Percentiles rank a stretch among this genome's conserved stretches.
These are phyloP conservation scores for Neuroscelio doddi DNA, from an alignment of 2,888 invertebrate genomes.

Conservation along the genomic window DNA sequence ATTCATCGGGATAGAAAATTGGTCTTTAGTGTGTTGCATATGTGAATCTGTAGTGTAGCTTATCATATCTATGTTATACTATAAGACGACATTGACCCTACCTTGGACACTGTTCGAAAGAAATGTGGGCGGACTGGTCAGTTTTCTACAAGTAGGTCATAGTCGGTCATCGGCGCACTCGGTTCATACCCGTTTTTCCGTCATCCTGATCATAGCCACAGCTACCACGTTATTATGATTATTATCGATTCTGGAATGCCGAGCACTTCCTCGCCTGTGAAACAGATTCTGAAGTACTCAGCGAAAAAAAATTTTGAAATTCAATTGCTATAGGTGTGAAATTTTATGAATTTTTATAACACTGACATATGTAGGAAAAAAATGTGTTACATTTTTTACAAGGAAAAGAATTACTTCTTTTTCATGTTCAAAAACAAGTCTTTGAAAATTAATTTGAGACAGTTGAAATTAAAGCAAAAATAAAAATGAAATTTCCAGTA, in stretches of 20 bases:
- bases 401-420: too few relatives aligned
- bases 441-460: too few relatives aligned
- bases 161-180: slow-evolving; percentile 57
- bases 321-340: too few relatives aligned
- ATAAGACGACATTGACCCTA: slow-evolving; percentile 66
- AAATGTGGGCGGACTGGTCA: slow-evolving; percentile 69
- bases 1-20: background rate
- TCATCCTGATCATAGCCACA: slow-evolving; percentile 19
- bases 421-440: too few relatives aligned
- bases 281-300: too few relatives aligned
- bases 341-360: too few relatives aligned
- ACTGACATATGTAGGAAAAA: too few relatives aligned
- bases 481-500: too few relatives aligned
- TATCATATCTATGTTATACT: slow-evolving; percentile 34
- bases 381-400: too few relatives aligned
- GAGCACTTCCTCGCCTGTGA: background rate
- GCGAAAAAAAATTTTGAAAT: too few relatives aligned
- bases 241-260: slow-evolving; percentile 16
- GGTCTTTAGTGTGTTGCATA: background rate
- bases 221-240: slow-evolving; percentile 8
- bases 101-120: slow-evolving; percentile 59
- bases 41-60: background rate
- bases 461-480: too few relatives aligned
- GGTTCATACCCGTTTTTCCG: slow-evolving; percentile 51
- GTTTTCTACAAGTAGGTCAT: slow-evolving; percentile 65